Evolutionary conservation across 2,113 vertebrate species (phyloP).

Genomic region (Phrynosoma blainvillii): DNA sequence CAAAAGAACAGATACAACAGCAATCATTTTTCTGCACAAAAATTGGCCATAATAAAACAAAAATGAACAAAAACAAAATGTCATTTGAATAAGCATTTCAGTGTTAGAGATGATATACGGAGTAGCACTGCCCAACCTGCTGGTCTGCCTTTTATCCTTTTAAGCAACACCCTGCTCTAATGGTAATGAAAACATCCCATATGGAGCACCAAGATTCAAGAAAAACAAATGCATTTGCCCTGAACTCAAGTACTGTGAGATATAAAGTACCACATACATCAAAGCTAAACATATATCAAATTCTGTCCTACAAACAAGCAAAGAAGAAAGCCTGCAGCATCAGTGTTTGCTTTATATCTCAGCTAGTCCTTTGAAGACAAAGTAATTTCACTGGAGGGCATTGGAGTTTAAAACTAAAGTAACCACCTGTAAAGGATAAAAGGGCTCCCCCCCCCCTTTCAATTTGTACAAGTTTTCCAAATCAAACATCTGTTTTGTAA

Average conservation of each 20-base stretch:
- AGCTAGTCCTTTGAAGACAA: conserved; percentile 36
- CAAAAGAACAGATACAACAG: no score
- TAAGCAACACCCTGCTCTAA: conserved; percentile 24
- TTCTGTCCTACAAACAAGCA: conserved; percentile 1
- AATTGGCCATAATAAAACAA: not conserved
- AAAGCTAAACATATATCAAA: conserved; percentile 31
- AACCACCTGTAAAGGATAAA: conserved; percentile 31
- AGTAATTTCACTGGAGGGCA: conserved; percentile 46
- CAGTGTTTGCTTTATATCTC: conserved; percentile 54
- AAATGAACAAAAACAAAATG: not conserved
- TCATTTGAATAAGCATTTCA: not conserved
- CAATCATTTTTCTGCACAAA: conserved; percentile 11
- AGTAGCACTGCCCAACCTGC: not conserved
- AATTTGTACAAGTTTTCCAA: conserved; percentile 38
- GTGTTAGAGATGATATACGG: not conserved
- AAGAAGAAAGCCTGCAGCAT: conserved; percentile 39
- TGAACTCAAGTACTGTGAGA: conserved; percentile 54
- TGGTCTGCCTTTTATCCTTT: not conserved
- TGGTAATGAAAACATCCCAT: conserved; percentile 39
- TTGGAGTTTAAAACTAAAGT: conserved; percentile 21
- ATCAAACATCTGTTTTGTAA: not conserved
- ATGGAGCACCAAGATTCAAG: conserved; percentile 44
- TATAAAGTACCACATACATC: conserved; percentile 26
- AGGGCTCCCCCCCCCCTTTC: not conserved
- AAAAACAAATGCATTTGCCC: conserved; percentile 46